Conservation (phyloP, 1,140 invertebrate genomes). For the Sogatella furcifera region DNA sequence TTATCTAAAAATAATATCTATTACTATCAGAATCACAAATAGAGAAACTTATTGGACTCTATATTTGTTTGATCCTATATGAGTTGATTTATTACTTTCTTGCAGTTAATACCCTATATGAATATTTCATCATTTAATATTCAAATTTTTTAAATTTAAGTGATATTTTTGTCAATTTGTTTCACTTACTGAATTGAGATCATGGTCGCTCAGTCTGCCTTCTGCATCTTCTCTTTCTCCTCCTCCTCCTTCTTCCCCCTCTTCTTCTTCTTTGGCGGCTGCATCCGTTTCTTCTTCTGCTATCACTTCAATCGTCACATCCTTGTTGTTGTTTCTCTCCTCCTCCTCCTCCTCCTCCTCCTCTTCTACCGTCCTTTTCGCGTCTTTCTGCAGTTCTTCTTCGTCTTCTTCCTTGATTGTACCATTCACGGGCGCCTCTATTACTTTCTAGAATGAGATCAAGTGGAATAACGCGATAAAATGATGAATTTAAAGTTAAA, state of each 20-base stretch:
- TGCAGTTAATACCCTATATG: too few species aligned
- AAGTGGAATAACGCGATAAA: not conserved
- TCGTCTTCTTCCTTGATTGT: slow-evolving; percentile 12
- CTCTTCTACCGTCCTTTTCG: slow-evolving; percentile 37
- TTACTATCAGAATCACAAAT: too few species aligned
- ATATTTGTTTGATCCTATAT: too few species aligned
- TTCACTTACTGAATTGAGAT: slow-evolving; percentile 24
- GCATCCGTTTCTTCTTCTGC: slow-evolving; percentile 38
- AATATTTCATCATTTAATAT: too few species aligned
- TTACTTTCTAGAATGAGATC: not conserved
- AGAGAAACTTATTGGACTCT: too few species aligned
- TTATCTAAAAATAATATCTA: too few species aligned
- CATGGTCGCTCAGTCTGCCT: slow-evolving; percentile 21
- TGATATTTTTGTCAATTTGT: not conserved
- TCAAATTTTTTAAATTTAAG: too few species aligned
- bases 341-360: slow-evolving; percentile 39
- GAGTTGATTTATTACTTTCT: too few species aligned
- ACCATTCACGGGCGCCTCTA: not conserved
- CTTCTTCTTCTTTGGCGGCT: slow-evolving; percentile 38
- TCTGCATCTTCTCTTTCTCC: slow-evolving; percentile 31
- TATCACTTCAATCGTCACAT: slow-evolving; percentile 31
- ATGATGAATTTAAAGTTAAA: not conserved
- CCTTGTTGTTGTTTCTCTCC: not conserved
- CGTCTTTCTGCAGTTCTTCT: slow-evolving; percentile 19
- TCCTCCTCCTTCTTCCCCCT: slow-evolving; percentile 35